Evolutionary conservation across 2,888 invertebrate species (phyloP), one percentile per base, ranked within the genome.

Genomic region (Epirrhoe tristata): DNA sequence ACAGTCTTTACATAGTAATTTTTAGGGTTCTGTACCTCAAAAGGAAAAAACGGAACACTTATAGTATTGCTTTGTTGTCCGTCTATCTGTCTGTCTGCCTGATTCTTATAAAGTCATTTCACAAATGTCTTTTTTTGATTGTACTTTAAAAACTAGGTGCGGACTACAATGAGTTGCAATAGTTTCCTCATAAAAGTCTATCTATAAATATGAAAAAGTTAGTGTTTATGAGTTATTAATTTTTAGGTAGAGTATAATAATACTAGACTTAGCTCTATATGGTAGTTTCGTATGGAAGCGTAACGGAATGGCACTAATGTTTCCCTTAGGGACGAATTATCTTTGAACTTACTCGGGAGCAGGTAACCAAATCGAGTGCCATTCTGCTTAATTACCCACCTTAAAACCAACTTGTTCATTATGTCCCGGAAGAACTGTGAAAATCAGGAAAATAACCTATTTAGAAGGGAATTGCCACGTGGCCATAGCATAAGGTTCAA

Each of bases 261-360:
- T 16, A 14, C 14, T 48, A 48, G 14, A 48, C 48, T 53, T 63
- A 51, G 60, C 58, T 63, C 50, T 72, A 62, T 75, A 74, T 75
- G 74, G 74, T 83, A 83, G 80, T 81, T 81, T 79, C 82, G 83
- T 81, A 12, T 43, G 39, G 12, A 12, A 43, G 79, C 64, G 78
- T 76, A 79, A 74, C 76, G 76, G 73, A 78, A 79, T 74, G 73
- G 76, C 77, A 77, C 75, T 73, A 74, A 77, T 76, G 73, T 75
- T 73, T 78, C 85, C 82, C 81, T 70, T 58, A 81, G 75, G 84
- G 71, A 75, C 77, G 66, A 57, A 79, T 83, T 79, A 81, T 80
- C 79, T 81, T 77, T 72, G 72, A 78, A 78, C 74, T 80, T 80
- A 69, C 74, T 74, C 74, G 70, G 66, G 70, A 72, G 67, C 76